These are phyloP conservation scores for Drosophila insularis DNA, from an alignment of 1,140 invertebrate species.

Conservation along the genomic window DNA sequence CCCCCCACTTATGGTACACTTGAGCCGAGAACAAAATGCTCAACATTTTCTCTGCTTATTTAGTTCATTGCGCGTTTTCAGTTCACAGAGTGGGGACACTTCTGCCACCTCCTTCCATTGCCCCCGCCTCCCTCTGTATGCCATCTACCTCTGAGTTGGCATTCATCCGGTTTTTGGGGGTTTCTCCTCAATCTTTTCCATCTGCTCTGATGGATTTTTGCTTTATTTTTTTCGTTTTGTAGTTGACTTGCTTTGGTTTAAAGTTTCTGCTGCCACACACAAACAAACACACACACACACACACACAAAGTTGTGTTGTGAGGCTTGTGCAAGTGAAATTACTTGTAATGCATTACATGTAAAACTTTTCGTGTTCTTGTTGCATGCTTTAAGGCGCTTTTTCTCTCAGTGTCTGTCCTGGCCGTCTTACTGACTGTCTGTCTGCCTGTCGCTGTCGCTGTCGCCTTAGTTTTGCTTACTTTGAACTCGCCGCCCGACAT, in stretches of 20 bases:
- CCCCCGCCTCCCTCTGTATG: not conserved
- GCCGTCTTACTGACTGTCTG: constrained; percentile 32
- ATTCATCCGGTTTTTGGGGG: constrained; percentile 15
- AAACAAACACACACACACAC: not conserved
- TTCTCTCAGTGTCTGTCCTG: constrained; percentile 41
- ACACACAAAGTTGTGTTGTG: constrained; percentile 29
- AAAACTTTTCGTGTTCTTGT: constrained; percentile 60
- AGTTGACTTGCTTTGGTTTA: constrained; percentile 60
- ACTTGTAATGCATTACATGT: constrained; percentile 79
- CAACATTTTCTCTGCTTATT: constrained; percentile 39
- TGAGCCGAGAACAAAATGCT: constrained; percentile 27
- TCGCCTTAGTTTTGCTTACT: constrained; percentile 36
- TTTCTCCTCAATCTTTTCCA: not conserved
- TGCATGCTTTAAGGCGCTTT: constrained; percentile 56
- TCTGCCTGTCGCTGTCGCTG: constrained; percentile 22
- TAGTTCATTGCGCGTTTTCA: constrained; percentile 27
- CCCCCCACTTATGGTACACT: not conserved
- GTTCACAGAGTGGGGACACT: not conserved
- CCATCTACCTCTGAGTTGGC: constrained; percentile 3
- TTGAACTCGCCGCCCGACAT: constrained; percentile 15
- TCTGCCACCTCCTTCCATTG: not conserved
- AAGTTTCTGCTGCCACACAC: constrained; percentile 29
- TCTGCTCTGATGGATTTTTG: constrained; percentile 48
- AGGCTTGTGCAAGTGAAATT: constrained; percentile 70
- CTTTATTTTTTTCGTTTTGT: constrained; percentile 24